phyloP scores from a whole-genome alignment of 1,140 invertebrate genomes.

The Elymnias hypermnestra region DNA sequence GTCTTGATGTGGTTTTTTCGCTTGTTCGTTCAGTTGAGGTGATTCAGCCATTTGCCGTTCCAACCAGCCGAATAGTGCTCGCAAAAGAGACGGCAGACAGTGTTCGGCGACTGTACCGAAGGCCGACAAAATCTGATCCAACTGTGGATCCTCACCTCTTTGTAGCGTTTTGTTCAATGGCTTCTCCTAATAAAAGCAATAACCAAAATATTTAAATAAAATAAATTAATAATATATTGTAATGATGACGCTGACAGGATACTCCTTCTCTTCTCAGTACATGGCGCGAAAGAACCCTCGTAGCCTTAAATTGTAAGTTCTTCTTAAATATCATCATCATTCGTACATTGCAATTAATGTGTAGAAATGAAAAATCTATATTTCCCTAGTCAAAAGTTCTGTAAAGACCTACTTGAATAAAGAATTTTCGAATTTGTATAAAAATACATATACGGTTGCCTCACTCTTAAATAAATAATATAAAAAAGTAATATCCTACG shows the following conservation, averaged over 20 bases:
- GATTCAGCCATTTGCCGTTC: conserved; percentile 88
- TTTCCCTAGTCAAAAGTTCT: conserved; percentile 16
- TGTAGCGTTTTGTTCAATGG: conserved; percentile 95
- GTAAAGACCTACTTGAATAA: too few species aligned
- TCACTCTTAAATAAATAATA: too few species aligned
- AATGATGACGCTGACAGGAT: not conserved
- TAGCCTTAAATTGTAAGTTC: too few species aligned
- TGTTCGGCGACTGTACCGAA: conserved; percentile 97
- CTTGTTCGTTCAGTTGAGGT: conserved; percentile 62
- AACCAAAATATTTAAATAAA: too few species aligned
- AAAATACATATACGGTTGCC: too few species aligned
- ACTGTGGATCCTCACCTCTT: conserved; percentile 94
- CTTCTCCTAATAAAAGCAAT: conserved; percentile 84
- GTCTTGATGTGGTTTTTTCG: conserved; percentile 78
- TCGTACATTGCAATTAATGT: too few species aligned
- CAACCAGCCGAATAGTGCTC: conserved; percentile 97
- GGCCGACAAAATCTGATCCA: conserved; percentile 95
- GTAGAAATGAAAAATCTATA: not conserved
- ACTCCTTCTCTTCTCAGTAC: too few species aligned
- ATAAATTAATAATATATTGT: not conserved
- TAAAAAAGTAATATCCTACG: too few species aligned
- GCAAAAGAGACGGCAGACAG: conserved; percentile 95
- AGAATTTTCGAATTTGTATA: too few species aligned
- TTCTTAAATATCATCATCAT: too few species aligned
- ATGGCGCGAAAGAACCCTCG: too few species aligned